Conservation (phyloP, 2,888 invertebrate species). For the Dysmachus trigonus region DNA sequence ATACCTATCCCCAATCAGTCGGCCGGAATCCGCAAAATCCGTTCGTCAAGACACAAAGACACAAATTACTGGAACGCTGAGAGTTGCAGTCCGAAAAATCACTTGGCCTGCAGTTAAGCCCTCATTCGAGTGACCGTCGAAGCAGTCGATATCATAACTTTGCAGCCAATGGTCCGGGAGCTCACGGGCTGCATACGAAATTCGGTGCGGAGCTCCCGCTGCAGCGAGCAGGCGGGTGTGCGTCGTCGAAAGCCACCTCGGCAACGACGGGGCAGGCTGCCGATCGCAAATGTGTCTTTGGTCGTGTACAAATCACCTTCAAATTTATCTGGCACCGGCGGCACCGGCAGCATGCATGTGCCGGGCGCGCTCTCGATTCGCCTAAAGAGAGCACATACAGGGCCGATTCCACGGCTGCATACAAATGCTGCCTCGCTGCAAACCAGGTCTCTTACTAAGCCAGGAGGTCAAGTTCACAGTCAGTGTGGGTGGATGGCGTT, state of each 20-base stretch:
- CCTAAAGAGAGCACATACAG: constrained; percentile 34
- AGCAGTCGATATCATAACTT: not conserved
- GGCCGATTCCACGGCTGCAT: constrained; percentile 41
- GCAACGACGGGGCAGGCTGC: not conserved
- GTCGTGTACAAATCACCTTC: constrained; percentile 31
- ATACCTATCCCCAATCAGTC: not conserved
- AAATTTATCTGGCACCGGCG: constrained; percentile 20
- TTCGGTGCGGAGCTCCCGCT: not conserved
- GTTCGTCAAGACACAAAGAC: not conserved
- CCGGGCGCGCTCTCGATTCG: constrained; percentile 3
- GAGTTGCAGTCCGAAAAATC: constrained; percentile 1
- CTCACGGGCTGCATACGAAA: constrained; percentile 22
- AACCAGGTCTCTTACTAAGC: constrained; percentile 48
- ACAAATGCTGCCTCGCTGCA: constrained; percentile 44
- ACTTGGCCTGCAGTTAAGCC: not conserved
- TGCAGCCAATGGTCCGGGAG: not conserved
- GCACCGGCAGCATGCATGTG: constrained; percentile 27
- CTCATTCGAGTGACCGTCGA: not conserved
- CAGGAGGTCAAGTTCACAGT: constrained; percentile 49
- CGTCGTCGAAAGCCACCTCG: not conserved
- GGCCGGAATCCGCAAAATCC: not conserved
- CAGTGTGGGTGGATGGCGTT: constrained; percentile 47
- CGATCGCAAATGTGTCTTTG: not conserved
- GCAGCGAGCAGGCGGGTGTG: too few relatives aligned
- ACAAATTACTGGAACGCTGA: not conserved